Base-by-base conservation (phyloP, 2,113 vertebrate genomes). In the Cariama cristata region DNA sequence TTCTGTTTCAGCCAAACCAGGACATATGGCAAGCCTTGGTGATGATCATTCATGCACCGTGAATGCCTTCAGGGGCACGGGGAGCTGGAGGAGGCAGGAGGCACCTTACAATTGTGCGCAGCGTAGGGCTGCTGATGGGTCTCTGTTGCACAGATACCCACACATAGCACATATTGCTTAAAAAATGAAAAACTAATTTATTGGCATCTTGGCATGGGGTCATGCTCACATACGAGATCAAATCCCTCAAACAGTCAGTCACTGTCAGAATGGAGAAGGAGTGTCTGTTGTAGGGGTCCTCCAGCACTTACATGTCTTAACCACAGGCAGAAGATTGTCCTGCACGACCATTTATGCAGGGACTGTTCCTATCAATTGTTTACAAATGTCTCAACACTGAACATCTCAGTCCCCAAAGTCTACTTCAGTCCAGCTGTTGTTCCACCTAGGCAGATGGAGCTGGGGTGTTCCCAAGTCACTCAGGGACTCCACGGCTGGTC, bases 91-190 rank as follows among this genome's bases (percentile, higher is more conserved):
- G 55, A 82, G 22, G 59, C 35, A 58, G 47, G 27, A 59, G 19
- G 14, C 8, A 30, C 19, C 13, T 73, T 40, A 11, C 19, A 38
- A 8, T 50, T n/a, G 24, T 3, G 6, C 0, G 0, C 23, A 73
- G 21, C 1, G 0, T 44, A 15, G n/a, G 1, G 3, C 32, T 58
- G 50, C 66, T 20, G 24, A 28, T 3, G 0, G 2, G 14, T 18
- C 59, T 24, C 11, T 19, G 10, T 35, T 14, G 21, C 23, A 16
- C n/a, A 33, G 9, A 11, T 44, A 8, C 17, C 56, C n/a, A n/a
- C 14, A n/a, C 4, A 4, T 1, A 28, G 13, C 4, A 6, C 4
- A 6, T 27, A n/a, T 9, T 0, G 2, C 7, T 11, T 53, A 32
- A 63, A 53, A 14, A 30, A 27, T 40, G 5, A 21, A 40, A 59